A percentile compares a stretch with the other conserved stretches of the same genome.
phyloP scores from a whole-genome alignment of 2,888 invertebrate species.

The Ichneumon xanthorius region DNA sequence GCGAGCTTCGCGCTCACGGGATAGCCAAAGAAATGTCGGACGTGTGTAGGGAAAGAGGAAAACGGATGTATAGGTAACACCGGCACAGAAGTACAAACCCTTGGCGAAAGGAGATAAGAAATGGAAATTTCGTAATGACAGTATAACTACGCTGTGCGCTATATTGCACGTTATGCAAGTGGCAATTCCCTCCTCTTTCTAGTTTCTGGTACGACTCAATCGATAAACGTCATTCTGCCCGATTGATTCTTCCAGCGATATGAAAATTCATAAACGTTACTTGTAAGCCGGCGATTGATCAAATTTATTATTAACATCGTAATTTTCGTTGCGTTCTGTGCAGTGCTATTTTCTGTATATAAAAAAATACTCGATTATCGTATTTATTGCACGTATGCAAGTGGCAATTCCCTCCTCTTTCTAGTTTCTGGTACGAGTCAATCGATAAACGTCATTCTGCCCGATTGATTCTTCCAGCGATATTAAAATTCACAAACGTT shows the following conservation, averaged over 20 bases:
- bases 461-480: constrained; percentile 1
- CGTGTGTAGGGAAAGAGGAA: constrained; percentile 42
- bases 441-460: constrained; percentile 10
- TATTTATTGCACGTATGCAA: no score
- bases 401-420: constrained; percentile 17
- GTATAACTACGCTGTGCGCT: constrained; percentile 28
- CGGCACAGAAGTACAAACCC: constrained; percentile 38
- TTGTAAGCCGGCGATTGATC: neutral
- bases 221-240: neutral
- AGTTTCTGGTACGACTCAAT: constrained; percentile 21
- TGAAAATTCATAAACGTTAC: neutral
- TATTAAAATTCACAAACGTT: neutral
- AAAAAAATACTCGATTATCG: constrained; percentile 52
- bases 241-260: constrained; percentile 5
- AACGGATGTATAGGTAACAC: constrained; percentile 13
- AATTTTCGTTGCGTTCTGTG: neutral
- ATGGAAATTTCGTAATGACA: constrained; percentile 61
- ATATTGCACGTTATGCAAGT: constrained; percentile 24
- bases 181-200: constrained; percentile 14
- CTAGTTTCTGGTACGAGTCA: constrained; percentile 13
- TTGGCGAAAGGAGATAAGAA: constrained; percentile 59
- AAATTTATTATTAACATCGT: neutral
- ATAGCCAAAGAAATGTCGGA: constrained; percentile 68
- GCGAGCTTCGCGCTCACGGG: constrained; percentile 67
- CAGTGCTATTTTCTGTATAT: neutral